Base-by-base conservation (phyloP, 2,113 vertebrate genomes). In the Thunnus maccoyii region DNA sequence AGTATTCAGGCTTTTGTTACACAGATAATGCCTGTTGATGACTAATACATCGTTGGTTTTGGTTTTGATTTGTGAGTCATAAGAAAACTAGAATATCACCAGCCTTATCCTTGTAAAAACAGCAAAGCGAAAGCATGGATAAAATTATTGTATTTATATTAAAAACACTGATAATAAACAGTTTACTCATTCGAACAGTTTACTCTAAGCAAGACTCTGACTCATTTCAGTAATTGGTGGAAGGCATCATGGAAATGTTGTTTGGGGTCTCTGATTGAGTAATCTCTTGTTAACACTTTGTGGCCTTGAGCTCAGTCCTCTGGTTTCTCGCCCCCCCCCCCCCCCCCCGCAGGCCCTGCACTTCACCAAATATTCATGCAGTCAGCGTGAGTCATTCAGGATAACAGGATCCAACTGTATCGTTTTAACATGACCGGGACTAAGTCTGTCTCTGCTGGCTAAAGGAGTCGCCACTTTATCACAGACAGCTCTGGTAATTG, bases 401-500 rank as follows among this genome's bases (percentile, higher is more conserved):
- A 85, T 76, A 86, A 89, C 73, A 32, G 8, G 71, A 84, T 63
- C 75, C 85, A 81, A 90, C 71, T 71, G 83, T 56, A 79, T 78
- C 52, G 11, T 63, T 85, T 78, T 61, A 78, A 86, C 51, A 61
- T 86, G 46, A 82, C 55, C 55, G 18, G 5, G 58, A 66, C 46
- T 55, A 1, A 52, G 78, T 54, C 67, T 64, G 74, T 76, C 75
- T 85, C 32, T 54, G 44, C 76, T 55, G 78, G 78, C 72, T 32
- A 55, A 51, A 77, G 72, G 47, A 83, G 84, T 70, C 52, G 6
- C 63, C n/a, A 3, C 69, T 46, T 67, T 86, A 86, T 91, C 88
- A 79, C 69, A 72, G 76, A 82, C 91, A 64, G 66, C 56, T 85
- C 56, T 68, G 81, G 50, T 91, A 91, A 90, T 89, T 79, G 85